These are phyloP conservation scores for Dufourea novaeangliae DNA, from an alignment of 1,140 invertebrate species.

Conservation along the genomic window DNA sequence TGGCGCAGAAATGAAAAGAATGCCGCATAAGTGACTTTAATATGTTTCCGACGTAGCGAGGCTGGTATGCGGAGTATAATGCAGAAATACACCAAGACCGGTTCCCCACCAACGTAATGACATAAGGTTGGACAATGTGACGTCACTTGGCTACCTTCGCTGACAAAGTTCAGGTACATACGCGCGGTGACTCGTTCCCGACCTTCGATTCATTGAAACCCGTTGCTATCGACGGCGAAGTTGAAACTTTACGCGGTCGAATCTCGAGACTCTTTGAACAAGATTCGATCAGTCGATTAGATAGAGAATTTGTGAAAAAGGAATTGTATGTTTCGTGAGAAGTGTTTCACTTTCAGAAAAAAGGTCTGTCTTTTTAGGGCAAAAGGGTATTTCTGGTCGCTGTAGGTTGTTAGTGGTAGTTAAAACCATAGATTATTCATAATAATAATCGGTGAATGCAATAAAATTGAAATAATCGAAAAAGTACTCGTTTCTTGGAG, in stretches of 20 bases:
- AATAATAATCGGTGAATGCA: no score
- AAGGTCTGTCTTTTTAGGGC: no score
- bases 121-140: slow-evolving; percentile 46
- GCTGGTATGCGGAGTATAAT: slow-evolving; percentile 3
- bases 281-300: no score
- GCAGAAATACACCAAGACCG: slow-evolving; percentile 18
- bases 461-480: no score
- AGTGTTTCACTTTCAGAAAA: no score
- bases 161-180: slow-evolving; percentile 49
- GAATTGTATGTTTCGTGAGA: no score
- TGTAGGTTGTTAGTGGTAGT: no score
- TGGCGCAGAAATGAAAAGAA: slow-evolving; percentile 1
- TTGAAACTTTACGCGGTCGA: not conserved
- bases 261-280: not conserved
- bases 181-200: slow-evolving; percentile 43
- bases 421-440: no score
- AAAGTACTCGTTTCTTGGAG: no score
- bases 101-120: slow-evolving; percentile 35
- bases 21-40: slow-evolving; percentile 1
- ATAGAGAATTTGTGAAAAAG: no score
- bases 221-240: no score
- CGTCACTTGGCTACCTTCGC: slow-evolving; percentile 36
- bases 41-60: not conserved
- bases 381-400: no score
- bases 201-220: slow-evolving; percentile 46